A percentile compares a stretch with the other conserved stretches of the same genome.
phyloP scores from a whole-genome alignment of 37 sponge, comb jelly and placozoan species.

The Halichondria panicea region DNA sequence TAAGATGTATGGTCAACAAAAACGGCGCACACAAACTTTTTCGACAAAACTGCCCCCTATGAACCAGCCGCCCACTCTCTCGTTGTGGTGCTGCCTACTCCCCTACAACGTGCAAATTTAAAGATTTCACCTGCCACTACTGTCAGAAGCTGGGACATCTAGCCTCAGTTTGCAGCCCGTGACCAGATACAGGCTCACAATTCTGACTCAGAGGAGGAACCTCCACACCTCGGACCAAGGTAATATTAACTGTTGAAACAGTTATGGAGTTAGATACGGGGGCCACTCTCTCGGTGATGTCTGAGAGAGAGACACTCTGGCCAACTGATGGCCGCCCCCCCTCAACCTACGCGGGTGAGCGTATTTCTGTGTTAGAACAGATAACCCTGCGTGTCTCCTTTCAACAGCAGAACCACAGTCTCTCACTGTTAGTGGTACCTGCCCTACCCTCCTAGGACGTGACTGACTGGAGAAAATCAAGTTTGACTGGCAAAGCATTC shows the following conservation, averaged over 20 bases:
- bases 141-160: conserved; percentile 17
- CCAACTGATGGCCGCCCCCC: too few species aligned
- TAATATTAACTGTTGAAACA: not conserved
- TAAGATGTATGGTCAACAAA: not conserved
- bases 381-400: too few species aligned
- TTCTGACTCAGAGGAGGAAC: not conserved
- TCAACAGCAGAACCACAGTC: not conserved
- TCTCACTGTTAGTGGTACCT: conserved; percentile 6
- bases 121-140: not conserved
- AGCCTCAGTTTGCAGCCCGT: not conserved
- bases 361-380: too few species aligned
- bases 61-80: not conserved
- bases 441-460: conserved; percentile 20
- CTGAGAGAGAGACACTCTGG: too few species aligned
- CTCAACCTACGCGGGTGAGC: too few species aligned
- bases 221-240: too few species aligned
- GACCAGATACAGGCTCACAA: not conserved
- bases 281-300: too few species aligned
- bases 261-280: conserved; percentile 42
- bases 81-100: not conserved
- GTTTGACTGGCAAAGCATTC: conserved; percentile 3
- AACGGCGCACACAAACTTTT: too few species aligned
- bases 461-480: not conserved
- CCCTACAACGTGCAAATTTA: not conserved
- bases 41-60: not conserved